Base-by-base conservation (phyloP, 2,888 invertebrate species). In the Chloromyia formosa region DNA sequence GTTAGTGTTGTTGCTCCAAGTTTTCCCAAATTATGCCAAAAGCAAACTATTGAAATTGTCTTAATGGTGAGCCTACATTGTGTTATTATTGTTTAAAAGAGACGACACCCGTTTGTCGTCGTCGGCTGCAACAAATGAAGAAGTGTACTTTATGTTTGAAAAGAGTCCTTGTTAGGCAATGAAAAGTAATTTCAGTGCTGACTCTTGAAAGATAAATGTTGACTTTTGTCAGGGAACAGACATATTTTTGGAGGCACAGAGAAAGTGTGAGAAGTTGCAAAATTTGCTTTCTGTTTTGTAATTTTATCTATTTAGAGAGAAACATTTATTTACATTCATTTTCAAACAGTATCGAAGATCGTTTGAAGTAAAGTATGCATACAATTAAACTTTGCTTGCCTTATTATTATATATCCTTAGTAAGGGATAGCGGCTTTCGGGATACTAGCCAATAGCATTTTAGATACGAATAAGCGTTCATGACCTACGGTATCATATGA, bases 11-110 rank as follows among this genome's bases (percentile, higher is more conserved):
- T 10, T 18, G 12, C 49, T 22, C 42, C 35, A 35, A 61, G 35
- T 35, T 27, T 35, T 40, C 9, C 40, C 40, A 9, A 40, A 40
- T 3, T 16, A 2, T 12, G 40, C 45, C 22, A 66, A 18, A 49
- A 22, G 49, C 49, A 66, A 66, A 66, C 45, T 49, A 49, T 66
- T 66, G 45, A 23, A 66, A 49, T 66, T 66, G 66, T 66, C 22
- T 66, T 66, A 66, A 66, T 66, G 66, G 20, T 49, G 45, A 49
- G 49, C 22, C 45, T 20, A 20, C 18, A 66, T 22, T 49, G 66
- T 66, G 42, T 66, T 49, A 9, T 42, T 62, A 66, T 66, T 49
- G 49, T 66, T 66, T 49, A 1, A 66, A 49, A 20, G 62, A 10
- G 27, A 35, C 27, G 7, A 35, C 27, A 35, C 2, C 27, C 27